Conservation (phyloP, 2,888 invertebrate species). For the Galerucella calmariensis region DNA sequence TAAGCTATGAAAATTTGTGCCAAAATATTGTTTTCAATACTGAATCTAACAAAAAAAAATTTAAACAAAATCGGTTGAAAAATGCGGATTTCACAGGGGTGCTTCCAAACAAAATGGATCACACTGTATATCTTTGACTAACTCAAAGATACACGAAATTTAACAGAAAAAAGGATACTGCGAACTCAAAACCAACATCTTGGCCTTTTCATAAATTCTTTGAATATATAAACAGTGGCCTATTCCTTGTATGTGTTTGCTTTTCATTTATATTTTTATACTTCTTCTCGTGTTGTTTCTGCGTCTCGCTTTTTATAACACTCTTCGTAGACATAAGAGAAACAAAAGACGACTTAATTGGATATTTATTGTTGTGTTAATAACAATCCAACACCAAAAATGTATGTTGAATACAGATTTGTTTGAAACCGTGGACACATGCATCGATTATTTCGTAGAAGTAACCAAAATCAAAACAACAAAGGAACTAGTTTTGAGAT, state of each 20-base stretch:
- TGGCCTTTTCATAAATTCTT: constrained; percentile 18
- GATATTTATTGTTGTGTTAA: neutral
- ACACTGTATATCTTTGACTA: neutral
- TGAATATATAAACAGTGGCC: constrained; percentile 25
- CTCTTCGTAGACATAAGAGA: neutral
- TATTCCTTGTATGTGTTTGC: constrained; percentile 21
- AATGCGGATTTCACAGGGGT: no score
- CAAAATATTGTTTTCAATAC: no score
- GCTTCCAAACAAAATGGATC: no score
- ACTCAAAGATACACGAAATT: constrained; percentile 6
- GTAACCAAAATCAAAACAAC: neutral
- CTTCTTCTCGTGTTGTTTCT: constrained; percentile 11
- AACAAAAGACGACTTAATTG: constrained; percentile 16
- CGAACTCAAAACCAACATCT: neutral
- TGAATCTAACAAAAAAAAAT: no score
- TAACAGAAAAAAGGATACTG: neutral
- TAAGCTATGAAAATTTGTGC: no score
- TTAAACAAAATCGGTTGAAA: no score
- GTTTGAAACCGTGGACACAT: no score
- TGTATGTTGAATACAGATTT: no score
- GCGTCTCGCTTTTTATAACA: neutral
- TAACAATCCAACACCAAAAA: no score
- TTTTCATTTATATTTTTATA: constrained; percentile 25
- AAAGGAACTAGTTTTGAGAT: constrained; percentile 13
- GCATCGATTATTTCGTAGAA: no score